Conservation (phyloP, 1,140 invertebrate genomes). For the Bombus soroeensis region DNA sequence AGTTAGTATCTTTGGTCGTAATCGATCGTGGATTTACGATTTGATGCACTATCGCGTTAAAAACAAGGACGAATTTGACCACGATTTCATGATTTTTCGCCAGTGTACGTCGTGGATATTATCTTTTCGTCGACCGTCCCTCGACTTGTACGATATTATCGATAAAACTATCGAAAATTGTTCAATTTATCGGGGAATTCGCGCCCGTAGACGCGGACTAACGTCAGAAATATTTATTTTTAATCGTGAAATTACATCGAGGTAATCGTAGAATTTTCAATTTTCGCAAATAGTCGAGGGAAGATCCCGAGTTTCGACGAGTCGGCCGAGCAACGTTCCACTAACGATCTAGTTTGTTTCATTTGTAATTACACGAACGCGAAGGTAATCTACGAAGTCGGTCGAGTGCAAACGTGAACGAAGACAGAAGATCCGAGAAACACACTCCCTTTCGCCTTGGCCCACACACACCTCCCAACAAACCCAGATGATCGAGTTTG, state of each 20-base stretch:
- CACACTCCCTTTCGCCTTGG: slow-evolving; percentile 43
- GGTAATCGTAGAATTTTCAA: too few species aligned
- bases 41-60: too few species aligned
- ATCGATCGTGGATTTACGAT: too few species aligned
- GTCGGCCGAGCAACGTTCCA: too few species aligned
- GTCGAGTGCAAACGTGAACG: slow-evolving; percentile 36
- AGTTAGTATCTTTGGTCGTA: too few species aligned
- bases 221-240: too few species aligned
- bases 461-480: slow-evolving; percentile 56
- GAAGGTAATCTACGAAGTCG: slow-evolving; percentile 7
- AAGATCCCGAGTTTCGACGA: slow-evolving; percentile 20
- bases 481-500: slow-evolving; percentile 58
- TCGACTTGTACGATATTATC: too few species aligned
- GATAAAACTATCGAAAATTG: too few species aligned
- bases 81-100: neutral
- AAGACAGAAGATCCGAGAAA: slow-evolving; percentile 44
- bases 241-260: too few species aligned
- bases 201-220: too few species aligned
- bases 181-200: too few species aligned
- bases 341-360: slow-evolving; percentile 1
- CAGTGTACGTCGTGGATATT: neutral
- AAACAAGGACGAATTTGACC: neutral
- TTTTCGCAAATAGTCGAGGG: neutral
- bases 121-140: too few species aligned
- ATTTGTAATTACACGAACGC: slow-evolving; percentile 7